Conservation (phyloP, 2,113 vertebrate genomes). For the Callipepla californica region DNA sequence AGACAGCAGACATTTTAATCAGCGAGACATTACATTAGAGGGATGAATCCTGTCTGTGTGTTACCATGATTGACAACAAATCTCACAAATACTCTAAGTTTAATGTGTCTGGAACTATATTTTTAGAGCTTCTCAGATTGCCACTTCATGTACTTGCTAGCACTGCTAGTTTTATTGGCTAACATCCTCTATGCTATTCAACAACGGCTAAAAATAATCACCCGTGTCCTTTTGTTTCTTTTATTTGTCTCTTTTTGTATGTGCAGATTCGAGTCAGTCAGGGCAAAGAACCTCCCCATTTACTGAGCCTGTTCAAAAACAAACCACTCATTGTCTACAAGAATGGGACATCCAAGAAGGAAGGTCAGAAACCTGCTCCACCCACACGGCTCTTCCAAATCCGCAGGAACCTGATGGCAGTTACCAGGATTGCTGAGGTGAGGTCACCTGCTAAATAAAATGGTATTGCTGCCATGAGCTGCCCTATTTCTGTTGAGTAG, state of each 20-base stretch:
- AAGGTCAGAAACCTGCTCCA: conserved; percentile 76
- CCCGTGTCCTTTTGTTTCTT: neutral
- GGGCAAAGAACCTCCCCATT: conserved; percentile 91
- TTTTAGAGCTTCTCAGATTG: conserved; percentile 30
- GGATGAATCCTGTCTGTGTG: conserved; percentile 26
- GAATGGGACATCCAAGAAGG: conserved; percentile 86
- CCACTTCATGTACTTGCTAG: neutral
- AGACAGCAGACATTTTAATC: conserved; percentile 42
- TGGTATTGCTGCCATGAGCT: neutral
- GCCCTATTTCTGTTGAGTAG: neutral
- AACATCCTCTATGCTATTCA: neutral
- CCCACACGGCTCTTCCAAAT: conserved; percentile 87
- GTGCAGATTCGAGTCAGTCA: conserved; percentile 88
- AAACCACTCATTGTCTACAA: conserved; percentile 90
- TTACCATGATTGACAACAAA: conserved; percentile 16
- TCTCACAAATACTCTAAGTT: neutral
- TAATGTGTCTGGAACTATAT: neutral
- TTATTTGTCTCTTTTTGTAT: neutral
- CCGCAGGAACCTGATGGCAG: conserved; percentile 84
- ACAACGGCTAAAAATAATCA: neutral
- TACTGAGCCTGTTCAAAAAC: conserved; percentile 90
- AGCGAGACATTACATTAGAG: conserved; percentile 1
- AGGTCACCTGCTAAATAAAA: neutral
- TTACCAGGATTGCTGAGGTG: conserved; percentile 92
- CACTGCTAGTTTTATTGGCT: neutral